A percentile compares a stretch with the other conserved stretches of the same genome.
phyloP scores from a whole-genome alignment of 1,140 invertebrate species.

The Aphaenogaster rudis region DNA sequence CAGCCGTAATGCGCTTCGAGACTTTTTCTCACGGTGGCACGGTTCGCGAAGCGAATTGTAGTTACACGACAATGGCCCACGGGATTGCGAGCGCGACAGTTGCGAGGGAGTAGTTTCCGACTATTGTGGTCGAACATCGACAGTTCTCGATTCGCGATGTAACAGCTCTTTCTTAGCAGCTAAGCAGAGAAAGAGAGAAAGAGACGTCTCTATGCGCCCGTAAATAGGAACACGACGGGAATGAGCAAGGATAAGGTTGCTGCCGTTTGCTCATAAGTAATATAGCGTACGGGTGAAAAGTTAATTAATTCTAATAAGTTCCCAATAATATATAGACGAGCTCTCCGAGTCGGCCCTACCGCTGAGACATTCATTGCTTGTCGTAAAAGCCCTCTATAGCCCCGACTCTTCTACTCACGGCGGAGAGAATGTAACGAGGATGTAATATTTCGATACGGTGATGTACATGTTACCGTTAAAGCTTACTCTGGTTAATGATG shows the following conservation, averaged over 20 bases:
- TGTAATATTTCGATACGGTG: constrained; percentile 56
- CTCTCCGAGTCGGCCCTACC: constrained; percentile 38
- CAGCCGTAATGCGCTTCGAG: constrained; percentile 29
- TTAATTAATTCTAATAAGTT: constrained; percentile 82
- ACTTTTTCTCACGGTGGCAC: constrained; percentile 52
- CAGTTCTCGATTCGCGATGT: constrained; percentile 33
- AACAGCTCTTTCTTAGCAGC: not conserved
- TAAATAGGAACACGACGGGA: constrained; percentile 17
- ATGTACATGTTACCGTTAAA: constrained; percentile 55
- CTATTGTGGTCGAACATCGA: constrained; percentile 45
- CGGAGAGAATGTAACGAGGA: constrained; percentile 69
- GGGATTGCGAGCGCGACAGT: constrained; percentile 37
- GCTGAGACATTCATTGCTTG: constrained; percentile 70
- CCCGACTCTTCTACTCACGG: constrained; percentile 16
- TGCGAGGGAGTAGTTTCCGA: constrained; percentile 35
- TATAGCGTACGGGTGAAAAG: constrained; percentile 73
- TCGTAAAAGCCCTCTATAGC: constrained; percentile 69
- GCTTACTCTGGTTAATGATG: constrained; percentile 54
- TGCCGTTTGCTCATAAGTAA: constrained; percentile 49
- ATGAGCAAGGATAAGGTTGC: constrained; percentile 14
- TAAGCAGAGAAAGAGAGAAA: not conserved
- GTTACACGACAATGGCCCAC: constrained; percentile 50
- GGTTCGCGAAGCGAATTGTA: constrained; percentile 41
- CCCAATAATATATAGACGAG: constrained; percentile 70
- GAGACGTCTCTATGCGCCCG: constrained; percentile 8